Conservation (phyloP, 1,140 invertebrate species). For the Drosophila biarmipes region DNA sequence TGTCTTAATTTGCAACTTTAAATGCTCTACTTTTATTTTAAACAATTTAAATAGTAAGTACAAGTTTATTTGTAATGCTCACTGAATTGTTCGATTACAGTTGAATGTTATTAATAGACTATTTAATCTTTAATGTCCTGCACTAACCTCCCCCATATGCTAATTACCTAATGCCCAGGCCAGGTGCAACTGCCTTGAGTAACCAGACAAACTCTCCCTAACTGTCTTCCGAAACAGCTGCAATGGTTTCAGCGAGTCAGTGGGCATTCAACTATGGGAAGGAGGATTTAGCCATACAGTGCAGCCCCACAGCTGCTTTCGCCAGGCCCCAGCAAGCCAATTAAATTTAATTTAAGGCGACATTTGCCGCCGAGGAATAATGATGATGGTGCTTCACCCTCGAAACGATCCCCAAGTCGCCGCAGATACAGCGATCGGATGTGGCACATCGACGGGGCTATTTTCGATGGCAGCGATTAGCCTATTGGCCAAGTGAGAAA, state of each 20-base stretch:
- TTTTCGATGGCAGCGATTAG: constrained; percentile 57
- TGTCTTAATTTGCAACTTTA: no score
- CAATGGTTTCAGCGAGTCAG: background rate
- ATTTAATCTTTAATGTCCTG: background rate
- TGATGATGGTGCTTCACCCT: constrained; percentile 7
- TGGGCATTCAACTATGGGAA: background rate
- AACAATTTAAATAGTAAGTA: no score
- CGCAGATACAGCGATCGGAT: constrained; percentile 16
- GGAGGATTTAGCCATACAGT: constrained; percentile 5
- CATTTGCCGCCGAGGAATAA: constrained; percentile 31
- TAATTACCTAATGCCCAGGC: background rate
- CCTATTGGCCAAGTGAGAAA: constrained; percentile 45
- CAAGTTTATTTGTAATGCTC: no score
- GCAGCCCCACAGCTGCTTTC: constrained; percentile 50
- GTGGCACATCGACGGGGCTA: constrained; percentile 30
- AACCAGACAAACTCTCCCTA: constrained; percentile 9
- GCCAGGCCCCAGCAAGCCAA: constrained; percentile 33
- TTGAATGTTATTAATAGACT: background rate
- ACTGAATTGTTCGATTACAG: background rate
- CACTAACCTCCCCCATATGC: constrained; percentile 26
- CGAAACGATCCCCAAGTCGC: constrained; percentile 6
- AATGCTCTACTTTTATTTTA: no score
- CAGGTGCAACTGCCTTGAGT: constrained; percentile 13
- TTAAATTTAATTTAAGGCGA: constrained; percentile 63
- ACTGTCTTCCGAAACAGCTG: constrained; percentile 19